These are phyloP conservation scores for Cephus sareptanus DNA, from an alignment of 2,888 invertebrate species.

Conservation along the genomic window DNA sequence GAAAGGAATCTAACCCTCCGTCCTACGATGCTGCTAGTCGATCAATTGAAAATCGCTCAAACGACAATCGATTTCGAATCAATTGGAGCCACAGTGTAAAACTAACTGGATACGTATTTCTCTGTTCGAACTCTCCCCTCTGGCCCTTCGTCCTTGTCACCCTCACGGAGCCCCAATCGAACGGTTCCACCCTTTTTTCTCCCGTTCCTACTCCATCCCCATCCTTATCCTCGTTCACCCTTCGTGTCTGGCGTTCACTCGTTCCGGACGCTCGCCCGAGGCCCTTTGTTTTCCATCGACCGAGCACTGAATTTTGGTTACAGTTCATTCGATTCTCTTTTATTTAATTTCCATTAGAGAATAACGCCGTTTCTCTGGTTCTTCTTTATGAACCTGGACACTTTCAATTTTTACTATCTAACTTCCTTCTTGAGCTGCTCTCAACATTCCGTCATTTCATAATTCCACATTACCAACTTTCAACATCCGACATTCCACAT, in stretches of 20 bases:
- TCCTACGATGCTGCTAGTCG: slow-evolving; percentile 46
- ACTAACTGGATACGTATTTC: slow-evolving; percentile 63
- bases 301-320: slow-evolving; percentile 56
- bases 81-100: slow-evolving; percentile 62
- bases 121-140: slow-evolving; percentile 32
- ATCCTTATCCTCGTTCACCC: no score
- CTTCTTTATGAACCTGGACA: background rate
- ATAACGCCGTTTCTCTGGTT: slow-evolving; percentile 7
- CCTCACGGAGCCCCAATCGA: slow-evolving; percentile 4
- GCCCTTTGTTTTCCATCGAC: slow-evolving; percentile 54
- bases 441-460: no score
- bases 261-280: slow-evolving; percentile 24
- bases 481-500: no score
- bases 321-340: slow-evolving; percentile 55
- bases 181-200: slow-evolving; percentile 1
- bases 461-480: no score
- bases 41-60: slow-evolving; percentile 64
- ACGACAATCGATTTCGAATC: slow-evolving; percentile 64
- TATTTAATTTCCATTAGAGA: slow-evolving; percentile 51
- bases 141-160: slow-evolving; percentile 4
- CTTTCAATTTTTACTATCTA: background rate
- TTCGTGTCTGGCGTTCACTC: slow-evolving; percentile 1
- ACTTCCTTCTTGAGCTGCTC: background rate
- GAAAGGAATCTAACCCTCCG: slow-evolving; percentile 9
- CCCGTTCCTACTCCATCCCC: slow-evolving; percentile 11